Base-by-base conservation (phyloP, 2,797 vertebrate genomes). In the Galaxias olidus region DNA sequence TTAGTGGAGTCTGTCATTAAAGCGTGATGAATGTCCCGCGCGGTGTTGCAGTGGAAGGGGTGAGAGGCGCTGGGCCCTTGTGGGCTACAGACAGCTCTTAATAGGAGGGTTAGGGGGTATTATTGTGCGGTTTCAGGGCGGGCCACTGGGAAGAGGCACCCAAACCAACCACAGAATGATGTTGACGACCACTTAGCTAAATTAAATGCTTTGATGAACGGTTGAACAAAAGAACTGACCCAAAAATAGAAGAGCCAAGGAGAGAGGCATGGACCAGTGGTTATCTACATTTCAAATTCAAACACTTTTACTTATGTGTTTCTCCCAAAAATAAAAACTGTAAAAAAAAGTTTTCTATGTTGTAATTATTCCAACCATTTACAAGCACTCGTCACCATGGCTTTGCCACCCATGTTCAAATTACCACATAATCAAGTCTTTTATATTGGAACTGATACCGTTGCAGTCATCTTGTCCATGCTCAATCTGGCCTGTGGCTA, bases 1-100 rank as follows among this genome's bases (percentile, higher is more conserved):
- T 73, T 84, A 30, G 84, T 74, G 57, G 61, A 77, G 77, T 77
- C 82, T 86, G 77, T 87, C 79, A 85, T 88, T 87, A 84, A 69
- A 78, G 71, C 46, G 75, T 73, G 74, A 82, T 83, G 77, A 83
- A 82, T 75, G 75, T 61, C 73, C 66, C 46, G n/a, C 30, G 57
- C 65, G 73, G 65, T 67, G 63, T 8, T 1, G 6, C 59, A 54
- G 60, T 49, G 73, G 45, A 53, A 59, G 58, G 61, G 20, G 40
- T 9, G 8, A 52, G 20, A 59, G 67, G 17, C 44, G 20, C 54
- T 63, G 76, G 13, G 15, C 11, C 52, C 74, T 69, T 72, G 14
- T 60, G 14, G 51, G 74, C 67, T 53, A n/a, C n/a, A 53, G 82
- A 69, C 12, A 65, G 66, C 61, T 65, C 74, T 74, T 80, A 83